Percentiles rank a stretch among this genome's conserved stretches.
Evolutionary conservation across 1,140 invertebrate genomes (phyloP).

Genomic region (Delia radicum): DNA sequence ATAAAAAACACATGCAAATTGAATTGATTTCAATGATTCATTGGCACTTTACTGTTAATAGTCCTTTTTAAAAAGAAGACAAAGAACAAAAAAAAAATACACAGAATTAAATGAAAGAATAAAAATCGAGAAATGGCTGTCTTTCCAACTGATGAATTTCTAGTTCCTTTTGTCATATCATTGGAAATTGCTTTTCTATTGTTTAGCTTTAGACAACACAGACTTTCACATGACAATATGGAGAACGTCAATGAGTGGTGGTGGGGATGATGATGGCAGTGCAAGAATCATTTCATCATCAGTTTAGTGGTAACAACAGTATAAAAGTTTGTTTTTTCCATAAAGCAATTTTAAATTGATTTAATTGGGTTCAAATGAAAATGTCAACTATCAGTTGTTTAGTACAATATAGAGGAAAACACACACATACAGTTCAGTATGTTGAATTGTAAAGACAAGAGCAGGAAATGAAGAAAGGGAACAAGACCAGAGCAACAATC

Average conservation of each 20-base stretch:
- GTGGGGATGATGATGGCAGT: neutral
- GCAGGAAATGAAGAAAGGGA: too few relatives aligned
- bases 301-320: neutral
- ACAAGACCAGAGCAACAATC: too few relatives aligned
- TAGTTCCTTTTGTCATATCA: slow-evolving; percentile 16
- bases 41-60: slow-evolving; percentile 16
- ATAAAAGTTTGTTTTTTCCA: neutral
- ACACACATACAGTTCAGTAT: neutral
- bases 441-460: too few relatives aligned
- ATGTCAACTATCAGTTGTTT: slow-evolving; percentile 14
- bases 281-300: slow-evolving; percentile 12
- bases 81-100: neutral
- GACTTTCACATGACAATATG: neutral
- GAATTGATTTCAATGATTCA: slow-evolving; percentile 19
- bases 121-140: neutral
- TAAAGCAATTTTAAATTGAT: slow-evolving; percentile 20
- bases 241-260: neutral
- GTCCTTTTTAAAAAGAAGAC: neutral
- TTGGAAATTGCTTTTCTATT: slow-evolving; percentile 15
- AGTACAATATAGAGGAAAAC: neutral
- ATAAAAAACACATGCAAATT: slow-evolving; percentile 11
- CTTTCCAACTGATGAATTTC: slow-evolving; percentile 16
- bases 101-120: neutral
- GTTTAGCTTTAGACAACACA: neutral
- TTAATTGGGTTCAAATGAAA: slow-evolving; percentile 27